Conservation (phyloP, 2,888 invertebrate genomes). For the Drosophila formosana region DNA sequence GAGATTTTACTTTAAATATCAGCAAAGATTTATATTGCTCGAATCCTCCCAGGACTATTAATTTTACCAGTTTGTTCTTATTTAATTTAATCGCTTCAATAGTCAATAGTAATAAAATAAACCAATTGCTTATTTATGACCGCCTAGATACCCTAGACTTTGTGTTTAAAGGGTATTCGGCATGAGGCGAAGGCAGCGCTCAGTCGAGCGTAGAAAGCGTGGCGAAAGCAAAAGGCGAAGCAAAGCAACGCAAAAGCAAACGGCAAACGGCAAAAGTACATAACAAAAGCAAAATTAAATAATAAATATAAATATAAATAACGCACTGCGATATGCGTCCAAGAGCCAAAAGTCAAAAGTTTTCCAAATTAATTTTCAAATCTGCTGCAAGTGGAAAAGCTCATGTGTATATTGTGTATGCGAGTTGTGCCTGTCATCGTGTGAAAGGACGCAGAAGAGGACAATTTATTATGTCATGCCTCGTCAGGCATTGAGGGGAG, state of each 20-base stretch:
- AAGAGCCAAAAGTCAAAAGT: slow-evolving; percentile 49
- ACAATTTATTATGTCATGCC: slow-evolving; percentile 76
- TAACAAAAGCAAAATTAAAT: slow-evolving; percentile 72
- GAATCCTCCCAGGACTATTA: too few species aligned
- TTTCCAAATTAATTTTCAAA: slow-evolving; percentile 73
- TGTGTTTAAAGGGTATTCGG: slow-evolving; percentile 8
- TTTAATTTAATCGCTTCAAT: too few species aligned
- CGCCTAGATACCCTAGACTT: not conserved
- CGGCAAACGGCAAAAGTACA: slow-evolving; percentile 64
- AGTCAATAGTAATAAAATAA: too few species aligned
- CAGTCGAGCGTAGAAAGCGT: slow-evolving; percentile 61
- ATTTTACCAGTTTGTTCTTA: too few species aligned
- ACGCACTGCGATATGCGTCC: slow-evolving; percentile 54
- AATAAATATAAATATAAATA: slow-evolving; percentile 77
- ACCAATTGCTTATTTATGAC: not conserved
- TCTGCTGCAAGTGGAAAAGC: slow-evolving; percentile 41
- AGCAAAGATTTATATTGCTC: too few species aligned
- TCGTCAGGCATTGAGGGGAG: slow-evolving; percentile 41
- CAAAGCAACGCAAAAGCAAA: slow-evolving; percentile 22
- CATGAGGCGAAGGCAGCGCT: slow-evolving; percentile 27
- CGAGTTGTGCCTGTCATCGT: slow-evolving; percentile 53
- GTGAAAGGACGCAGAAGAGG: slow-evolving; percentile 33
- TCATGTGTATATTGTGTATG: slow-evolving; percentile 34
- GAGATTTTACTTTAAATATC: too few species aligned
- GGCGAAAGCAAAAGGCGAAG: slow-evolving; percentile 27